phyloP scores from a whole-genome alignment of 2,113 vertebrate genomes.

The Galbula dea region DNA sequence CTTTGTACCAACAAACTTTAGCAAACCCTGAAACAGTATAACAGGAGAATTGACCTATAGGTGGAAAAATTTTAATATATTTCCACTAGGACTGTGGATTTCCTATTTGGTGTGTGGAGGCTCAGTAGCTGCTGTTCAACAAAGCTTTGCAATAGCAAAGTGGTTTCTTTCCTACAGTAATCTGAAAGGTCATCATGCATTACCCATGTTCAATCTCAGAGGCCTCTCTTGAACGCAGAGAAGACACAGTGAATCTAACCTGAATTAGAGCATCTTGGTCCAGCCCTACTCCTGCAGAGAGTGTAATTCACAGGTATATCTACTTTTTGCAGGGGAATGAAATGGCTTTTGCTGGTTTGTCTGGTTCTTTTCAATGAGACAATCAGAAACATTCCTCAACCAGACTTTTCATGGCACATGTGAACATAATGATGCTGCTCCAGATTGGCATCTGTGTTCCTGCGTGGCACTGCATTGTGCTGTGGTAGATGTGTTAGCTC shows the following conservation, averaged over 20 bases:
- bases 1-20: neutral
- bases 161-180: neutral
- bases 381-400: neutral
- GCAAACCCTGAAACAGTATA: neutral
- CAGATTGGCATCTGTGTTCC: neutral
- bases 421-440: neutral
- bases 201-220: neutral
- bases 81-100: neutral
- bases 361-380: neutral
- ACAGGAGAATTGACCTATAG: neutral
- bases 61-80: neutral
- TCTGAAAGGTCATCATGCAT: neutral
- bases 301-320: neutral
- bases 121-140: neutral
- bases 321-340: neutral
- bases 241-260: neutral
- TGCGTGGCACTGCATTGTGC: neutral
- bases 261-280: neutral
- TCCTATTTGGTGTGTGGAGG: neutral
- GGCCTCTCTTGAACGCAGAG: neutral
- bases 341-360: neutral
- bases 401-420: neutral
- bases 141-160: neutral
- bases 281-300: neutral
- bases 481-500: neutral